phyloP scores from a whole-genome alignment of 2,888 invertebrate genomes.

The Caenorhabditis angaria region DNA sequence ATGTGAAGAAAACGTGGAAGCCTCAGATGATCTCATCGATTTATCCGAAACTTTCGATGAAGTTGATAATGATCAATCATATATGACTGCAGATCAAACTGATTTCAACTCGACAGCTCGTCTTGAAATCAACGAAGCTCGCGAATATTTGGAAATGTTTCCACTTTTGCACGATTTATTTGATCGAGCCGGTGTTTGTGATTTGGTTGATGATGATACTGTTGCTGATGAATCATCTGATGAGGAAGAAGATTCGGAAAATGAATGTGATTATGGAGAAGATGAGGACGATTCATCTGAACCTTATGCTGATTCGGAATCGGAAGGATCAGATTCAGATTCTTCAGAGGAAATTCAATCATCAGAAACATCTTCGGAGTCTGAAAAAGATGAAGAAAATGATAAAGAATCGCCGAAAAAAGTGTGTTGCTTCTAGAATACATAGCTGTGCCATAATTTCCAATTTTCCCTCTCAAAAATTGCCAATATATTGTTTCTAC shows the following conservation, averaged over 20 bases:
- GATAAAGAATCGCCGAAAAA: conserved; percentile 1
- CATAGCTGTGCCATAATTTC: background rate
- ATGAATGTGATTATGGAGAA: conserved; percentile 2
- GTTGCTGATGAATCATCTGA: background rate
- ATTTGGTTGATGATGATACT: conserved; percentile 14
- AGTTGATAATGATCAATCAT: background rate
- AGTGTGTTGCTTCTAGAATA: background rate
- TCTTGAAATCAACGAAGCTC: conserved; percentile 18
- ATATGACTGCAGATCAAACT: conserved; percentile 14
- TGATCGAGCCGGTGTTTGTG: conserved; percentile 9
- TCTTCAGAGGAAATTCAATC: conserved; percentile 6
- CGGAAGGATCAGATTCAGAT: conserved; percentile 14
- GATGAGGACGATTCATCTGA: conserved; percentile 6
- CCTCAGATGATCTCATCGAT: background rate
- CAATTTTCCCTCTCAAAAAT: background rate
- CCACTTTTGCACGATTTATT: conserved; percentile 18
- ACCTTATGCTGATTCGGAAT: conserved; percentile 2
- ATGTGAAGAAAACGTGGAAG: background rate
- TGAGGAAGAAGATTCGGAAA: background rate
- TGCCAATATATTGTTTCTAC: background rate
- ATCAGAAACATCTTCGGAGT: conserved; percentile 5
- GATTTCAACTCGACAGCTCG: conserved; percentile 8
- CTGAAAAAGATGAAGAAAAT: conserved; percentile 7
- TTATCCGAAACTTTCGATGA: background rate
- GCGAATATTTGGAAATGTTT: conserved; percentile 34